A percentile compares a stretch with the other conserved stretches of the same genome.
These are phyloP conservation scores for Drosophila jambulina DNA, from an alignment of 1,140 invertebrate genomes.

Conservation along the genomic window DNA sequence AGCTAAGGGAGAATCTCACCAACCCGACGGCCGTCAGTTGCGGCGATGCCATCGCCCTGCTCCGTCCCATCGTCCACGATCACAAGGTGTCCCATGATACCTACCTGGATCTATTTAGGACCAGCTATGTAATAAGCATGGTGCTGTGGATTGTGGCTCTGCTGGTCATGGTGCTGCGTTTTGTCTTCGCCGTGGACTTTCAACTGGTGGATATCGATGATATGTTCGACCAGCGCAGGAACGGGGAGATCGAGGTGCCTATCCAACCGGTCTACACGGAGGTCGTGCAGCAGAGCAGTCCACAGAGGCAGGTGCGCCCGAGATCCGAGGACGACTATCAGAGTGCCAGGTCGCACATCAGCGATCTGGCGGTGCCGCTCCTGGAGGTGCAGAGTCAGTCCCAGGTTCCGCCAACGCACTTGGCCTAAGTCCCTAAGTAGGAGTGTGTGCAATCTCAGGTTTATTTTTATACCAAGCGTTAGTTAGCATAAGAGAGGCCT, in stretches of 20 bases:
- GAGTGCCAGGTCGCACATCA: slow-evolving; percentile 76
- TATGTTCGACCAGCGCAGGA: slow-evolving; percentile 56
- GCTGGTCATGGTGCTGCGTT: slow-evolving; percentile 74
- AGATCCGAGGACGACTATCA: slow-evolving; percentile 79
- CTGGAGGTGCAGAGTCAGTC: slow-evolving; percentile 49
- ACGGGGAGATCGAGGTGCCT: background rate
- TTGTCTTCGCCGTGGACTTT: slow-evolving; percentile 77
- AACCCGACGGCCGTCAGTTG: slow-evolving; percentile 70
- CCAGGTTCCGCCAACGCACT: slow-evolving; percentile 27
- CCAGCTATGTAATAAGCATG: slow-evolving; percentile 68
- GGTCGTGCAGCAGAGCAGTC: slow-evolving; percentile 49
- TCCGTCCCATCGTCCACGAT: slow-evolving; percentile 69
- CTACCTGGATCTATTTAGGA: slow-evolving; percentile 69
- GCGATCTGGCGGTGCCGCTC: slow-evolving; percentile 71
- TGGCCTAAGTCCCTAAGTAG: slow-evolving; percentile 40
- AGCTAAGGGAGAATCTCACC: slow-evolving; percentile 55
- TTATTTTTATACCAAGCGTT: slow-evolving; percentile 66
- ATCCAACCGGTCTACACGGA: slow-evolving; percentile 60
- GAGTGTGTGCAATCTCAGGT: slow-evolving; percentile 68
- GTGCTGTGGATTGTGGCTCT: slow-evolving; percentile 70
- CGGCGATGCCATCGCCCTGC: slow-evolving; percentile 69
- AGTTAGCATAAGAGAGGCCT: slow-evolving; percentile 2
- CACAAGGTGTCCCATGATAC: slow-evolving; percentile 65
- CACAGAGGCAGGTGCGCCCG: slow-evolving; percentile 44
- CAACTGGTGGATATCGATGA: slow-evolving; percentile 78